Base-by-base conservation (phyloP, 64 coral and sea anemone genomes). In the Platygyra sinensis region DNA sequence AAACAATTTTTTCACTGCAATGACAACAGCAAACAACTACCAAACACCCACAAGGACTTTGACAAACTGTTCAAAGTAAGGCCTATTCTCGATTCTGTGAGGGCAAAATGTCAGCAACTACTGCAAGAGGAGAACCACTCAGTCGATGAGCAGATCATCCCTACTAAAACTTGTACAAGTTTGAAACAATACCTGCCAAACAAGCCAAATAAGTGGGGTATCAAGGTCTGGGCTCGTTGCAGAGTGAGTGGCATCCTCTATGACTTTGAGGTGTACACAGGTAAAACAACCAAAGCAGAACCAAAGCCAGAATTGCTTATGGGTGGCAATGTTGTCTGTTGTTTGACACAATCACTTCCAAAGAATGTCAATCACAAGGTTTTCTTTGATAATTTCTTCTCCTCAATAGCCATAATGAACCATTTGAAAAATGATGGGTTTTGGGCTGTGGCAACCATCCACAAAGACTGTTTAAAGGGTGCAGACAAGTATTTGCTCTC, bases 161-260 rank as follows among this genome's bases (percentile, higher is more conserved):
- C 73, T 17, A 75, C 73, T 16, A 75, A 75, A 75, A 36, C 15
- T 39, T 17, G 33, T 19, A 75, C 73, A 20, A 75, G 33, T 75
- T 46, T 75, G 31, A 75, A 10, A 16, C 30, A 75, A 18, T 75
- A 75, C 31, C 14, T 75, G 4, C 72, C 72, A n/a, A 73, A 73
- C 30, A 73, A 73, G 72, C 73, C 73, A 16, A 75, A 75, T 32
- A 75, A 75, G 73, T 39, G 73, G 73, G 30, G 73, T 30, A 75
- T 75, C 17, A 75, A 75, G 38, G 73, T 75, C 13, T 75, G 73
- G 73, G 73, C 11, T 46, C 32, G 54, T 13, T 57, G 54, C 10
- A 12, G 54, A 13, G 54, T 57, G 10, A 38, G 73, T 75, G 73
- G 15, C 32, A 75, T 75, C 27, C 73, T 75, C 16, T 75, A 75